A percentile compares a stretch with the other conserved stretches of the same genome.
phyloP scores from a whole-genome alignment of 2,888 invertebrate genomes.

The Rhaphigaster nebulosa region DNA sequence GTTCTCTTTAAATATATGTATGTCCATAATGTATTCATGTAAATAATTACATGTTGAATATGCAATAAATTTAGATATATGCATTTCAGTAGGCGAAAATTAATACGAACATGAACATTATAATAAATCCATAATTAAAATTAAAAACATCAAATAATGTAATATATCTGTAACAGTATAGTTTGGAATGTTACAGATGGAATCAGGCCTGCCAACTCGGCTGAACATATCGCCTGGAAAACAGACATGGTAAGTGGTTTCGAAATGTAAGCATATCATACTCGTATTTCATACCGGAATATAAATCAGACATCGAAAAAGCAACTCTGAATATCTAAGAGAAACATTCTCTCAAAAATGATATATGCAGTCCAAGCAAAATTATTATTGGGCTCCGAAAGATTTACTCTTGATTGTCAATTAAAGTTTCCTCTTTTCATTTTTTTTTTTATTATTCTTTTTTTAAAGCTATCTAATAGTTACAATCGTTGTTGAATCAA shows the following conservation, averaged over 20 bases:
- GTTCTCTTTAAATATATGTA: no score
- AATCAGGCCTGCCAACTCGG: not conserved
- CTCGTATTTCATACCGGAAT: constrained; percentile 13
- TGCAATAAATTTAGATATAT: no score
- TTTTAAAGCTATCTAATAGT: not conserved
- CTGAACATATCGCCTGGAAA: not conserved
- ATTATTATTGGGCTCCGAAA: not conserved
- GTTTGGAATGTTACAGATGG: not conserved
- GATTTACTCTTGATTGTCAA: not conserved
- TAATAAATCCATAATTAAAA: not conserved
- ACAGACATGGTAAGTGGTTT: constrained; percentile 4
- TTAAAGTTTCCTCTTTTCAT: not conserved
- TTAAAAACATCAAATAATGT: not conserved
- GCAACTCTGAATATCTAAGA: not conserved
- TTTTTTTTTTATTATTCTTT: not conserved
- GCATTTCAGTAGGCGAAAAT: no score
- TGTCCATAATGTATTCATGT: no score
- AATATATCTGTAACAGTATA: not conserved
- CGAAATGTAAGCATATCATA: constrained; percentile 29
- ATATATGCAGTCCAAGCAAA: not conserved
- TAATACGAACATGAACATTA: no score
- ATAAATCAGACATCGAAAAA: constrained; percentile 28
- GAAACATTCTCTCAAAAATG: not conserved
- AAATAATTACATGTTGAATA: no score
- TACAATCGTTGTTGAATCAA: no score